phyloP scores from a whole-genome alignment of 2,797 vertebrate species.

The Zenarchopterus dispar region DNA sequence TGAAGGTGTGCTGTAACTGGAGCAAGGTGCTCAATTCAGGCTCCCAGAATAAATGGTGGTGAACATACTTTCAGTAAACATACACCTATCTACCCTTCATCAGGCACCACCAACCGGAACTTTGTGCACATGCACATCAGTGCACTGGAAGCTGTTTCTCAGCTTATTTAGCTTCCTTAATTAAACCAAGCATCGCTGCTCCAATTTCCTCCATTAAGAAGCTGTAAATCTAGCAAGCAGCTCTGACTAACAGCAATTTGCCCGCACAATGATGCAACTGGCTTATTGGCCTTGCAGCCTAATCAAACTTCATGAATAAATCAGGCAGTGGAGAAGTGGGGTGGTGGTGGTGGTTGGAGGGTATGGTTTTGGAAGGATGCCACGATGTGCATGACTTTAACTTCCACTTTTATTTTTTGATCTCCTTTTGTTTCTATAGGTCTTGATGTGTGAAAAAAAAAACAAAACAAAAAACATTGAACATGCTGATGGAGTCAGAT shows the following conservation, averaged over 20 bases:
- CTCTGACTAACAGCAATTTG: slow-evolving; percentile 64
- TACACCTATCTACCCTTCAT: slow-evolving; percentile 36
- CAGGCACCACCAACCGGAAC: slow-evolving; percentile 17
- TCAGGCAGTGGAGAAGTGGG: slow-evolving; percentile 25
- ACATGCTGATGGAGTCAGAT: slow-evolving; percentile 13
- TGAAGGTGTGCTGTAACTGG: slow-evolving; percentile 6
- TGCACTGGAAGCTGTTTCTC: slow-evolving; percentile 53
- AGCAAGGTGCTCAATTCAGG: slow-evolving; percentile 13
- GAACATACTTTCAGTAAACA: slow-evolving; percentile 57
- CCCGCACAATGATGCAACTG: slow-evolving; percentile 59
- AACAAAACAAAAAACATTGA: no score
- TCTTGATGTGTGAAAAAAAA: background rate
- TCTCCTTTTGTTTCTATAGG: slow-evolving; percentile 4
- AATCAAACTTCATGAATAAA: slow-evolving; percentile 67
- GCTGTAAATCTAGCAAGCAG: slow-evolving; percentile 68
- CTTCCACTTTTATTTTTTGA: slow-evolving; percentile 25
- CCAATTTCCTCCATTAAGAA: slow-evolving; percentile 67
- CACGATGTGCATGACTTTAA: slow-evolving; percentile 8
- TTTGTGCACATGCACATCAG: slow-evolving; percentile 32
- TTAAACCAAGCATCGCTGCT: slow-evolving; percentile 62
- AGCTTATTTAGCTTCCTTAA: slow-evolving; percentile 65
- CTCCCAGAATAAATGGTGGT: slow-evolving; percentile 45
- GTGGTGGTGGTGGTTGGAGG: background rate
- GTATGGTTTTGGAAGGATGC: slow-evolving; percentile 35
- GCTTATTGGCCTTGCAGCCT: slow-evolving; percentile 55